These are phyloP conservation scores for Prietella phreatophila DNA, from an alignment of 2,113 vertebrate genomes.

Conservation along the genomic window DNA sequence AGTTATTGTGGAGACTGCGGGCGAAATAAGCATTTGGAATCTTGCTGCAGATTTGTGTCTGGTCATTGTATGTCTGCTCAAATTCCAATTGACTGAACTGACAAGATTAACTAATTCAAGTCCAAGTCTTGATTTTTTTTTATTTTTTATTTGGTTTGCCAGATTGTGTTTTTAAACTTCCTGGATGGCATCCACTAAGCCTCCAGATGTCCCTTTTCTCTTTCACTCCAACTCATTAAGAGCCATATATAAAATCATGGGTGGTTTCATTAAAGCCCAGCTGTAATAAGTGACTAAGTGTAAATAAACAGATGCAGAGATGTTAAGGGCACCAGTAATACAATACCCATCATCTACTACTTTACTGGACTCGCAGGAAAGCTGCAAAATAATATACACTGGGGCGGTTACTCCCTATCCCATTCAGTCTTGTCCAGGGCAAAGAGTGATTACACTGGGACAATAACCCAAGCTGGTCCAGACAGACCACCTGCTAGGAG, in stretches of 20 bases:
- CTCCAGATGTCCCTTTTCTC: slow-evolving; percentile 48
- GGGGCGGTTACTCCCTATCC: slow-evolving; percentile 53
- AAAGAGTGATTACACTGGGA: slow-evolving; percentile 63
- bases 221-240: slow-evolving; percentile 37
- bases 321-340: slow-evolving; percentile 38
- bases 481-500: slow-evolving; percentile 65
- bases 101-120: neutral
- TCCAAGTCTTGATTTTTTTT: slow-evolving; percentile 11
- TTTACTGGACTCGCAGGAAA: slow-evolving; percentile 35
- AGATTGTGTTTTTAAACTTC: slow-evolving; percentile 18
- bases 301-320: slow-evolving; percentile 54
- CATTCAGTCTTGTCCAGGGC: slow-evolving; percentile 60
- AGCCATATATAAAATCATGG: slow-evolving; percentile 38
- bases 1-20: neutral
- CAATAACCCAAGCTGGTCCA: slow-evolving; percentile 65
- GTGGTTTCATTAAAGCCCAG: slow-evolving; percentile 47
- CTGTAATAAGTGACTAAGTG: slow-evolving; percentile 52
- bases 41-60: neutral
- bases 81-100: neutral
- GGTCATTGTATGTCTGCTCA: neutral
- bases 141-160: slow-evolving; percentile 26
- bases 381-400: slow-evolving; percentile 44
- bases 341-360: slow-evolving; percentile 36
- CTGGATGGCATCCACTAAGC: slow-evolving; percentile 19
- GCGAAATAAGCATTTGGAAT: neutral